Conservation (phyloP, 1,140 invertebrate genomes). For the Zaprionus capensis region DNA sequence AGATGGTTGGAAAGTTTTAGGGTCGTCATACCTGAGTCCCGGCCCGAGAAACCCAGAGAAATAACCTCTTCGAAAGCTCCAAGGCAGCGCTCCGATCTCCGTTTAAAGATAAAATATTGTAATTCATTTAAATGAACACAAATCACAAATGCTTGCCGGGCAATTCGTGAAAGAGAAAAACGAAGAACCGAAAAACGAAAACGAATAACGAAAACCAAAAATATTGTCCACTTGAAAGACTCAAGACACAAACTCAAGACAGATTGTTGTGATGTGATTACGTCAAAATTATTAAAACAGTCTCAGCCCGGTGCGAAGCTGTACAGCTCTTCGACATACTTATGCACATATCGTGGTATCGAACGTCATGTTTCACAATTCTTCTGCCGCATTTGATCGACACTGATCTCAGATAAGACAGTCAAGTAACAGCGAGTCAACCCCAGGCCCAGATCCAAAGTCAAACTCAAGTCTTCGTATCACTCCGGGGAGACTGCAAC, state of each 20-base stretch:
- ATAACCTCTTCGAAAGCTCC: constrained; percentile 41
- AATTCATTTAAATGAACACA: constrained; percentile 82
- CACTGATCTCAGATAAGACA: constrained; percentile 78
- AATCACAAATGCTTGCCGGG: constrained; percentile 56
- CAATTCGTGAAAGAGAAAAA: constrained; percentile 20
- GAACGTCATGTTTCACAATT: constrained; percentile 74
- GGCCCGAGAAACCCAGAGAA: background rate
- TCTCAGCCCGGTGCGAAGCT: constrained; percentile 46
- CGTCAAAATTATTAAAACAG: constrained; percentile 82
- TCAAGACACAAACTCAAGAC: constrained; percentile 49
- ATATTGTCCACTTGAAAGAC: constrained; percentile 65
- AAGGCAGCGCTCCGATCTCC: constrained; percentile 54
- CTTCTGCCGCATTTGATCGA: constrained; percentile 75
- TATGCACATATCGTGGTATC: constrained; percentile 35
- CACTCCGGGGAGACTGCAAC: constrained; percentile 1
- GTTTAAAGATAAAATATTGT: constrained; percentile 78
- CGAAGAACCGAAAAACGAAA: constrained; percentile 12
- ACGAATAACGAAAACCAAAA: constrained; percentile 16
- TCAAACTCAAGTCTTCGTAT: constrained; percentile 24
- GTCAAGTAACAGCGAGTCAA: constrained; percentile 61
- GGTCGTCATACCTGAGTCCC: constrained; percentile 36
- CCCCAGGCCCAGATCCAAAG: constrained; percentile 38
- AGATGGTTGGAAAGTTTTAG: constrained; percentile 60
- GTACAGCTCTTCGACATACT: background rate
- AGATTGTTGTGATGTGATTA: constrained; percentile 82